A percentile compares a stretch with the other conserved stretches of the same genome.
Conservation (phyloP, 2,797 vertebrate genomes). For the Poeciliopsis infans region DNA sequence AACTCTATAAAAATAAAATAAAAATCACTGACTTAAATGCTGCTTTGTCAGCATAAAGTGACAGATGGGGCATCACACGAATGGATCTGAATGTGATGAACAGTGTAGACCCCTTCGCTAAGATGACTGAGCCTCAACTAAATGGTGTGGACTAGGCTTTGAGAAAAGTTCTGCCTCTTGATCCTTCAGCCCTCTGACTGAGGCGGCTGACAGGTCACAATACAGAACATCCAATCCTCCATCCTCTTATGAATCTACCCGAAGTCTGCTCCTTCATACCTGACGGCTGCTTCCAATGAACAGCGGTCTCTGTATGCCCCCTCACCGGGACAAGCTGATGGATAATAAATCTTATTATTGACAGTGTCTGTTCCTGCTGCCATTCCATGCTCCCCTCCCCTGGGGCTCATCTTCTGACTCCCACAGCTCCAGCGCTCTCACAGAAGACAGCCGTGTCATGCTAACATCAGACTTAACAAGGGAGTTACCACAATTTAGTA, state of each 20-base stretch:
- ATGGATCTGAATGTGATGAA: constrained; percentile 45
- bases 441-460: constrained; percentile 53
- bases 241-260: constrained; percentile 62
- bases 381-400: constrained; percentile 62
- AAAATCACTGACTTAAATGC: constrained; percentile 26
- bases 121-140: constrained; percentile 49
- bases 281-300: constrained; percentile 71
- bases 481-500: constrained; percentile 67
- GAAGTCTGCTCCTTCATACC: constrained; percentile 51
- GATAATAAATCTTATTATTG: constrained; percentile 86
- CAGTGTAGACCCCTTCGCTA: constrained; percentile 16
- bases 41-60: constrained; percentile 32
- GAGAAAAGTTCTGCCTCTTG: constrained; percentile 39
- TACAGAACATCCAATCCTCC: constrained; percentile 32
- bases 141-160: constrained; percentile 25
- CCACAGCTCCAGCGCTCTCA: constrained; percentile 54
- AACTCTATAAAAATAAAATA: constrained; percentile 37
- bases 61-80: constrained; percentile 31
- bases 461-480: constrained; percentile 75
- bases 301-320: constrained; percentile 60
- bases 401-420: constrained; percentile 77
- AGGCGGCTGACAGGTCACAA: constrained; percentile 60
- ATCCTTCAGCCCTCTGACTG: constrained; percentile 60
- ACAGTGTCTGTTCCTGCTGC: constrained; percentile 66
- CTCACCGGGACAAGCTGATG: constrained; percentile 64